A percentile compares a stretch with the other conserved stretches of the same genome.
Evolutionary conservation across 2,888 invertebrate genomes (phyloP).

Genomic region (Eumerus sabulonum): DNA sequence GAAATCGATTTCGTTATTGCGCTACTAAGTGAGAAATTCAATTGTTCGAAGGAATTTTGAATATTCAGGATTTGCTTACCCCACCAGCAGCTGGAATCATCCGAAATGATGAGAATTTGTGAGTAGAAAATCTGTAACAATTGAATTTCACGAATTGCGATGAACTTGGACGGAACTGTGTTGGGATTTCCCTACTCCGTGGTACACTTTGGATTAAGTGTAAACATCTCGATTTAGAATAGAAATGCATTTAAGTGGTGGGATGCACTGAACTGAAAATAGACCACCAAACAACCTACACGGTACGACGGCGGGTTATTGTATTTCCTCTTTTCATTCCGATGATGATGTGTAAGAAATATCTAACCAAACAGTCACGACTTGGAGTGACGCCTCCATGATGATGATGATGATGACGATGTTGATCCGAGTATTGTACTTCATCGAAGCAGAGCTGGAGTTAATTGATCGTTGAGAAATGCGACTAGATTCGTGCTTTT

Average conservation of each 20-base stretch:
- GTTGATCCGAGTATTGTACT: too few species aligned
- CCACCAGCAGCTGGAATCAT: slow-evolving; percentile 8
- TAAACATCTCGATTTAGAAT: slow-evolving; percentile 5
- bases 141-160: slow-evolving; percentile 45
- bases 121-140: slow-evolving; percentile 40
- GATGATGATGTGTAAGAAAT: too few species aligned
- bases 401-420: too few species aligned
- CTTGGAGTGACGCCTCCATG: too few species aligned
- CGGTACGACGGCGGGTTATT: too few species aligned
- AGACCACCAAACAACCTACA: slow-evolving; percentile 10
- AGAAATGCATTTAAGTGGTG: slow-evolving; percentile 11
- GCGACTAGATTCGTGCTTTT: slow-evolving; percentile 5
- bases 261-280: slow-evolving; percentile 4
- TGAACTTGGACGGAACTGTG: slow-evolving; percentile 19
- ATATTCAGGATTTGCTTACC: slow-evolving; percentile 24
- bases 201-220: not conserved
- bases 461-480: slow-evolving; percentile 8
- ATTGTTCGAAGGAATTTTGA: slow-evolving; percentile 22
- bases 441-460: too few species aligned
- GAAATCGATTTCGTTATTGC: not conserved
- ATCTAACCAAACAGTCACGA: too few species aligned
- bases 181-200: slow-evolving; percentile 13
- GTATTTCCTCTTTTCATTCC: too few species aligned
- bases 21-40: slow-evolving; percentile 25
- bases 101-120: slow-evolving; percentile 49